A percentile compares a stretch with the other conserved stretches of the same genome.
Conservation (phyloP, 2,888 invertebrate genomes). For the Sussaba pulchella region DNA sequence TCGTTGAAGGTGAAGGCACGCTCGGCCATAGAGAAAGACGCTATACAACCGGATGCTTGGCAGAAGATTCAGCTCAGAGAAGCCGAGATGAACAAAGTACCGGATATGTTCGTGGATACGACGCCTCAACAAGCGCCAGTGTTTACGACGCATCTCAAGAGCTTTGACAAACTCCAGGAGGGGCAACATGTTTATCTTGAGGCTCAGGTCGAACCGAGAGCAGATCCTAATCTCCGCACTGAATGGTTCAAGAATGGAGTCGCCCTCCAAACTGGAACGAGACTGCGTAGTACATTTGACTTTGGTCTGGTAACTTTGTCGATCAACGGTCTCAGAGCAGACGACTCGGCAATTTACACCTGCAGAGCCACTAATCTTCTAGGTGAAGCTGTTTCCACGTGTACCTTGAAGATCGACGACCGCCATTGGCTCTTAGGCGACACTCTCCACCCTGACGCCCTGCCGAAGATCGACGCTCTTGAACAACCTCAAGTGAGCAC, state of each 20-base stretch:
- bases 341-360: conserved; percentile 98
- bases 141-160: conserved; percentile 96
- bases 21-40: conserved; percentile 92
- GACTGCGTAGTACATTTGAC: conserved; percentile 97
- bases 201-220: conserved; percentile 95
- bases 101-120: conserved; percentile 94
- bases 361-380: conserved; percentile 97
- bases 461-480: conserved; percentile 93
- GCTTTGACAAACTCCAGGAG: conserved; percentile 93
- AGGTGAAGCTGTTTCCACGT: conserved; percentile 97
- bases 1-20: conserved; percentile 95
- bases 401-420: conserved; percentile 95
- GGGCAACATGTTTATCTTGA: conserved; percentile 95
- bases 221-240: conserved; percentile 94
- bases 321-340: conserved; percentile 93
- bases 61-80: conserved; percentile 96
- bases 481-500: conserved; percentile 91
- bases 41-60: conserved; percentile 96
- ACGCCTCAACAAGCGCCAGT: conserved; percentile 96
- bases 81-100: conserved; percentile 95
- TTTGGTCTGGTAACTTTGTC: conserved; percentile 98
- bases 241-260: conserved; percentile 98
- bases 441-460: conserved; percentile 94
- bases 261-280: conserved; percentile 93
- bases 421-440: conserved; percentile 95